Conservation (phyloP, 1,140 invertebrate genomes). For the Scaptomyza montana region DNA sequence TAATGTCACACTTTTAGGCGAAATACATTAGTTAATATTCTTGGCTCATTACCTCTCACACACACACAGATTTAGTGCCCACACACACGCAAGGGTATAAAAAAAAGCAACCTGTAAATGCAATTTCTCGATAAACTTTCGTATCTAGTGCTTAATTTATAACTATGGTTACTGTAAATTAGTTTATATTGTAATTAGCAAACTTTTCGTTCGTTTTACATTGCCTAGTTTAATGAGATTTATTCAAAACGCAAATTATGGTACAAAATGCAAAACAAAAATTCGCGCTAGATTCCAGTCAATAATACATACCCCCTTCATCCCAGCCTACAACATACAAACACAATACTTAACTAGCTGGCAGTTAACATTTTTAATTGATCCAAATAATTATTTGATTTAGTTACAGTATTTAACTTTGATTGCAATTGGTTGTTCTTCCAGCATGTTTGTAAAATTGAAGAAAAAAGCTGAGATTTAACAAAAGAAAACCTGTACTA, state of each 20-base stretch:
- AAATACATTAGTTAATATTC: slow-evolving; percentile 74
- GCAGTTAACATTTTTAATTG: slow-evolving; percentile 21
- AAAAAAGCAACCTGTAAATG: slow-evolving; percentile 53
- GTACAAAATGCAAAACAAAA: slow-evolving; percentile 63
- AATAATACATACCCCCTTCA: slow-evolving; percentile 8
- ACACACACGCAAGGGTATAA: slow-evolving; percentile 28
- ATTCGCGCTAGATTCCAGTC: slow-evolving; percentile 59
- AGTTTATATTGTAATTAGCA: slow-evolving; percentile 77
- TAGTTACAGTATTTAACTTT: slow-evolving; percentile 71
- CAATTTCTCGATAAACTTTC: slow-evolving; percentile 73
- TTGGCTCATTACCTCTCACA: slow-evolving; percentile 72
- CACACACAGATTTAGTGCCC: slow-evolving; percentile 16
- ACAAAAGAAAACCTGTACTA: slow-evolving; percentile 69
- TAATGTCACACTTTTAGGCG: slow-evolving; percentile 75
- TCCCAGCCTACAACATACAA: slow-evolving; percentile 14
- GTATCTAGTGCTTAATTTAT: slow-evolving; percentile 73
- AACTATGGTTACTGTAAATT: slow-evolving; percentile 68
- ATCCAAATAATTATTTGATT: slow-evolving; percentile 29
- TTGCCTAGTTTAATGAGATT: slow-evolving; percentile 73
- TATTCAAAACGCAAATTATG: slow-evolving; percentile 68
- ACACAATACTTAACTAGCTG: slow-evolving; percentile 15
- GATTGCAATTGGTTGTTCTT: slow-evolving; percentile 74
- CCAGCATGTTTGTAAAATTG: slow-evolving; percentile 60
- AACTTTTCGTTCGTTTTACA: slow-evolving; percentile 63
- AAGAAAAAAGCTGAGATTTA: slow-evolving; percentile 70